These are phyloP conservation scores for Stenichneumon culpator DNA, from an alignment of 2,888 invertebrate species.

Conservation along the genomic window DNA sequence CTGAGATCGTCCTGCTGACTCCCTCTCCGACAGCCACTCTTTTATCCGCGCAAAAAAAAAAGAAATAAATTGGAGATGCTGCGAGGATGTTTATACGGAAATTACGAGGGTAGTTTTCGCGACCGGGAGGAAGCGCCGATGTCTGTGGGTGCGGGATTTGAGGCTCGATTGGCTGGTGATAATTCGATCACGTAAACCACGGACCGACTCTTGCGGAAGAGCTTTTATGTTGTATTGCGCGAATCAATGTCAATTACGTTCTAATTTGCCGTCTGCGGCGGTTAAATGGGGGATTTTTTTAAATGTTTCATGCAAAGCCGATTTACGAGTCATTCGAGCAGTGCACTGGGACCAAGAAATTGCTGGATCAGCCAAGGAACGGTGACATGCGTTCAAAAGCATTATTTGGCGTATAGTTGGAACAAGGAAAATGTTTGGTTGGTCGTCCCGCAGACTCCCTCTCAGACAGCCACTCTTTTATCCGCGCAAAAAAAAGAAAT, in stretches of 20 bases:
- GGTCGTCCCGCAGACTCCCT: conserved; percentile 43
- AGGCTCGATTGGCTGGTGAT: conserved; percentile 69
- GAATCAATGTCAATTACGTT: not conserved
- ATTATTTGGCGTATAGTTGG: no score
- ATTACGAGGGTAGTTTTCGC: conserved; percentile 70
- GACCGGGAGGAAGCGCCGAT: not conserved
- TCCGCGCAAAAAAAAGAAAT: conserved; percentile 7
- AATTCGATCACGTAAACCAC: conserved; percentile 71
- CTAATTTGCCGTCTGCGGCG: not conserved
- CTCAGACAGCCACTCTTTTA: not conserved
- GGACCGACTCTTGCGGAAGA: not conserved
- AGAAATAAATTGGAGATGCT: conserved; percentile 37
- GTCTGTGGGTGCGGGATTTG: not conserved
- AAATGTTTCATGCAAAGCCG: no score
- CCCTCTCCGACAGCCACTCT: conserved; percentile 15
- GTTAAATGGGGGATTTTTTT: not conserved
- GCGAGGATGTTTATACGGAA: conserved; percentile 77
- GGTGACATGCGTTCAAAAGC: no score
- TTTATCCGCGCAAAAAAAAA: conserved; percentile 15
- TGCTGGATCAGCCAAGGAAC: no score
- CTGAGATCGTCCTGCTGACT: conserved; percentile 49
- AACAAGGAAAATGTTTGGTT: no score
- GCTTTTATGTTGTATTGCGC: conserved; percentile 8
- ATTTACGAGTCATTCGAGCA: no score
- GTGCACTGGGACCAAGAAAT: no score